phyloP scores from a whole-genome alignment of 2,797 vertebrate species.

The Helostoma temminkii region DNA sequence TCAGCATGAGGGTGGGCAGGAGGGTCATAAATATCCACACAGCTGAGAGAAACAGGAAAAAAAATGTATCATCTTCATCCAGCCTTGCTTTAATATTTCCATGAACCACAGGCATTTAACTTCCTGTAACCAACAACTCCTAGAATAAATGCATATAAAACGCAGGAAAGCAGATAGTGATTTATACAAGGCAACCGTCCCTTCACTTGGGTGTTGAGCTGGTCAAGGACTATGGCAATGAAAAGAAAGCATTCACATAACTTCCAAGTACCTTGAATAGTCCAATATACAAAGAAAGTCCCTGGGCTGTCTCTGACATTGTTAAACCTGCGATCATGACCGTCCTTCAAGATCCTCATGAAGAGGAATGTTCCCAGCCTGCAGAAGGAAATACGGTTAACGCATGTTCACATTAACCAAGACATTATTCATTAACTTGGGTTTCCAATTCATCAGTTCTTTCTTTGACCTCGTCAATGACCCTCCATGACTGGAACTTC shows the following conservation, averaged over 20 bases:
- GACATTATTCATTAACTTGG: slow-evolving; percentile 80
- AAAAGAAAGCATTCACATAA: slow-evolving; percentile 9
- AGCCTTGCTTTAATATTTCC: slow-evolving; percentile 19
- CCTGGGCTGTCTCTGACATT: slow-evolving; percentile 84
- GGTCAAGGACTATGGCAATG: slow-evolving; percentile 45
- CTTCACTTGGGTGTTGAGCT: slow-evolving; percentile 6
- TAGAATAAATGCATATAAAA: slow-evolving; percentile 52
- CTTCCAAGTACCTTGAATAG: slow-evolving; percentile 83
- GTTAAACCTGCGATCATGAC: slow-evolving; percentile 86
- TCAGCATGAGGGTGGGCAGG: slow-evolving; percentile 88
- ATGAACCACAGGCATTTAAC: slow-evolving; percentile 19
- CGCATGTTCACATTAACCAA: slow-evolving; percentile 72
- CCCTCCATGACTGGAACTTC: slow-evolving; percentile 8
- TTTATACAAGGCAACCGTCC: slow-evolving; percentile 40
- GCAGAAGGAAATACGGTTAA: slow-evolving; percentile 58
- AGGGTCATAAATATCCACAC: slow-evolving; percentile 88
- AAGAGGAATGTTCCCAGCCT: slow-evolving; percentile 87
- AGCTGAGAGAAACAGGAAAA: slow-evolving; percentile 68
- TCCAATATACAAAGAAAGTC: slow-evolving; percentile 88
- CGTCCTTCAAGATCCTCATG: slow-evolving; percentile 86
- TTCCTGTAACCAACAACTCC: slow-evolving; percentile 13
- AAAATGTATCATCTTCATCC: slow-evolving; percentile 23
- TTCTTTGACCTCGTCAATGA: slow-evolving; percentile 54
- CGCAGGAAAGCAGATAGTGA: slow-evolving; percentile 50
- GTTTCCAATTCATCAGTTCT: slow-evolving; percentile 51